Evolutionary conservation across 2,888 invertebrate species (phyloP), one percentile per base, ranked within the genome.

Genomic region (Tetranychus piercei): DNA sequence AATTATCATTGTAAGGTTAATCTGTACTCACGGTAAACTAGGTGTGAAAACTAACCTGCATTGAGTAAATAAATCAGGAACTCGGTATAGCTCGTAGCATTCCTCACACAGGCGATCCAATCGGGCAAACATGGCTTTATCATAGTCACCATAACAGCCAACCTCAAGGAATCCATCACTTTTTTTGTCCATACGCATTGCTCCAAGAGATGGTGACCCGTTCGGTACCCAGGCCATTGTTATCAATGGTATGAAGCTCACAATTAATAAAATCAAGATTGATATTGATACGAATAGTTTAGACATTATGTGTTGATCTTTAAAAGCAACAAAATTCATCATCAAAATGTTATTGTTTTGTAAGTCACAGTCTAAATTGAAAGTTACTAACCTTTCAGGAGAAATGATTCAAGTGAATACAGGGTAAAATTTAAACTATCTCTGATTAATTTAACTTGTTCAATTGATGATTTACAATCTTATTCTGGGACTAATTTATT

Each of bases 71-170:
- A 78, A 74, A 43, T 78, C 78, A 0, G 78, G 76, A 72, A 78
- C 77, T 18, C 78, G 74, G 71, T 76, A 78, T 11, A 78, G 45
- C 22, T 78, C 77, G 65, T 78, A 79, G 23, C 74, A 78, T 73
- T 79, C 78, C 65, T 78, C 78, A 66, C 78, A 79, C 9, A 79
- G 71, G 15, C 78, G 74, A 66, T 79, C 78, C 34, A 79, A 74
- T 15, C 78, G 73, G 9, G 77, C 77, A 67, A 79, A 79, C 71
- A 78, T 78, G n/a, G 78, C 74, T 23, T 77, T 77, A 74, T 79
- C 78, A 73, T 77, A 79, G 1, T 77, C 77, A 15, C 78, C 78
- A 75, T 78, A 77, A 74, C 78, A 78, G 2, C 78, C 78, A 3
- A 78, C 73, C 1, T 73, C 75, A 0, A 77, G 64, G 65, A 79